Percentiles rank a stretch among this genome's conserved stretches.
These are phyloP conservation scores for Lamprotornis superbus DNA, from an alignment of 2,113 vertebrate species.

Conservation along the genomic window DNA sequence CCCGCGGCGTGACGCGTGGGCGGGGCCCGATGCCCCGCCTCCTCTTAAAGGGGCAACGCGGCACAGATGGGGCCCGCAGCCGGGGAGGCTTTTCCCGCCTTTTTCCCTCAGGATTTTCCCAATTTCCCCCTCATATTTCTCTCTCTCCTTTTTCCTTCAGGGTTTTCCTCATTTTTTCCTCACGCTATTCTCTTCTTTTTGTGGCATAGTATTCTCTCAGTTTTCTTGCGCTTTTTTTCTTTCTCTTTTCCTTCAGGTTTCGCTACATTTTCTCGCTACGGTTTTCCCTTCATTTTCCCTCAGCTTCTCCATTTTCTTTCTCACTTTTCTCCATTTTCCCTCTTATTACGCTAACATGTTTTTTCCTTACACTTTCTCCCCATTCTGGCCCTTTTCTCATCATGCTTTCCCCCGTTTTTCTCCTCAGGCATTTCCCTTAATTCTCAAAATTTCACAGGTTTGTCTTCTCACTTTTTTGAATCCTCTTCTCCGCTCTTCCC, in stretches of 20 bases:
- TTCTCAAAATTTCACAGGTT: background rate
- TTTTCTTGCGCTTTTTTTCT: fast-evolving
- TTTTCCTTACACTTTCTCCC: fast-evolving
- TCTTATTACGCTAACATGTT: background rate
- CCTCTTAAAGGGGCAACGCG: background rate
- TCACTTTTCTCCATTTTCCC: fast-evolving
- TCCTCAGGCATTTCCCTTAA: background rate
- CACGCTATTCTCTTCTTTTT: fast-evolving
- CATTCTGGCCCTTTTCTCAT: background rate
- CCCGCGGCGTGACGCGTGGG: background rate
- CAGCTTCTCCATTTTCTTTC: background rate
- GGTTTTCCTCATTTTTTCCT: too few species aligned
- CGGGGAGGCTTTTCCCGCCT: background rate
- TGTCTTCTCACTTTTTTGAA: background rate
- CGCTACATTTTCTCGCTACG: fast-evolving
- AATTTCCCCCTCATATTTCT: background rate
- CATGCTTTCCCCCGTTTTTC: background rate
- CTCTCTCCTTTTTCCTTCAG: background rate
- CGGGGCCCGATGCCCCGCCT: background rate
- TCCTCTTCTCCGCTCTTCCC: background rate
- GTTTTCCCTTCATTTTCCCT: background rate
- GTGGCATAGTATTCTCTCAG: fast-evolving
- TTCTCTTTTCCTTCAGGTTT: background rate
- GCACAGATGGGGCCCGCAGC: fast-evolving
- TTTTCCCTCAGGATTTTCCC: background rate